Evolutionary conservation across 1,140 invertebrate genomes (phyloP).

Genomic region (Drosophila sulfurigaster): DNA sequence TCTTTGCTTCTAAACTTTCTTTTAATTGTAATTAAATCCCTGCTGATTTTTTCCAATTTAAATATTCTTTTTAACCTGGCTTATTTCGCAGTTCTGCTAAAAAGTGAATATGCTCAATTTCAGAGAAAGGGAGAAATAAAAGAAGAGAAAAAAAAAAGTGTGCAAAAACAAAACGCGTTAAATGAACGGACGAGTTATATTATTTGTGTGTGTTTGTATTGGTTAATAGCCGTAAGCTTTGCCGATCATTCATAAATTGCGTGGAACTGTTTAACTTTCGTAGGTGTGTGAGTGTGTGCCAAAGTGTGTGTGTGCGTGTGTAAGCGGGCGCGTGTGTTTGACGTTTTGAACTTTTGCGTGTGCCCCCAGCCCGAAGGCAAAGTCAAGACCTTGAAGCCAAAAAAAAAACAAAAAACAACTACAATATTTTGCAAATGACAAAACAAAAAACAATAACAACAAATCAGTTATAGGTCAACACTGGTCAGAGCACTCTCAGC

Average conservation of each 20-base stretch:
- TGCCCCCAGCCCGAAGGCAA: slow-evolving; percentile 51
- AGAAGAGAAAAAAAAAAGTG: slow-evolving; percentile 47
- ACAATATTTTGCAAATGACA: slow-evolving; percentile 30
- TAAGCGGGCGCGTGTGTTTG: slow-evolving; percentile 41
- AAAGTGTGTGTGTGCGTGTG: slow-evolving; percentile 27
- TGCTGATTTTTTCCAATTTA: too few relatives aligned
- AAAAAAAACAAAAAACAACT: slow-evolving; percentile 38
- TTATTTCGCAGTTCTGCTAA: background rate
- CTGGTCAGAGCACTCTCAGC: slow-evolving; percentile 62
- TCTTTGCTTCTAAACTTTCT: too few relatives aligned
- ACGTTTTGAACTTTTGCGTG: slow-evolving; percentile 64
- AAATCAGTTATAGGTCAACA: slow-evolving; percentile 77
- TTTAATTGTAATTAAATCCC: too few relatives aligned
- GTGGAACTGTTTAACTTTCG: slow-evolving; percentile 61
- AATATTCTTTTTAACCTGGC: too few relatives aligned
- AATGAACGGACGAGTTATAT: slow-evolving; percentile 31
- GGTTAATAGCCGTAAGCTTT: slow-evolving; percentile 74
- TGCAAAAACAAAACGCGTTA: slow-evolving; percentile 57
- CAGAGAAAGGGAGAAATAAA: slow-evolving; percentile 38
- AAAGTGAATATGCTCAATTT: slow-evolving; percentile 4
- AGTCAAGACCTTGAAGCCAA: slow-evolving; percentile 49
- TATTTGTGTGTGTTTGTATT: slow-evolving; percentile 48
- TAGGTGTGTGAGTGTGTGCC: slow-evolving; percentile 10
- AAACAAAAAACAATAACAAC: slow-evolving; percentile 43
- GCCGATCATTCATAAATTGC: slow-evolving; percentile 79